phyloP scores from a whole-genome alignment of 2,888 invertebrate species.

The Chaetoderma sp. region DNA sequence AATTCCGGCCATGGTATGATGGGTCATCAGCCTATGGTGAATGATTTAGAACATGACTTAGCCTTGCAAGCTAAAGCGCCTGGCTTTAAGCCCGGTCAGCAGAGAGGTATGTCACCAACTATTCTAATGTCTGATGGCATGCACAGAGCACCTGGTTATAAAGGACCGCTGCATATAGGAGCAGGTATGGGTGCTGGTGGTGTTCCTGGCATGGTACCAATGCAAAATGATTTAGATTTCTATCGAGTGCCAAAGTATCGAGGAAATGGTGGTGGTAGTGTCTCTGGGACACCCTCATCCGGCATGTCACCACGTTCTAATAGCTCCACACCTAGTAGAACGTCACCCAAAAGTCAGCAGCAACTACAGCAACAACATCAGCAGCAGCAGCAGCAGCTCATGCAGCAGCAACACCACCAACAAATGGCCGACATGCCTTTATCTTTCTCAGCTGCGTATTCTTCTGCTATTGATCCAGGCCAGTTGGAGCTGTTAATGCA shows the following conservation, averaged over 20 bases:
- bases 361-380: no score
- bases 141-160: conserved; percentile 91
- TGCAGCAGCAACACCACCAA: no score
- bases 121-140: conserved; percentile 29
- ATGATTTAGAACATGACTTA: conserved; percentile 49
- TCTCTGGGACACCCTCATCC: conserved; percentile 28
- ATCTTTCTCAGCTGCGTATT: conserved; percentile 39
- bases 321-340: conserved; percentile 40
- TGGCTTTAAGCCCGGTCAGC: conserved; percentile 61
- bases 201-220: background rate
- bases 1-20: background rate
- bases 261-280: conserved; percentile 29
- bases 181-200: no score
- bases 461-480: conserved; percentile 26
- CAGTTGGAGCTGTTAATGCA: conserved; percentile 2
- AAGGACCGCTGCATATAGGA: conserved; percentile 75
- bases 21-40: conserved; percentile 34
- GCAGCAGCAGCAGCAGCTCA: no score
- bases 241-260: conserved; percentile 57
- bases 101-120: conserved; percentile 33
- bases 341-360: conserved; percentile 37
- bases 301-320: conserved; percentile 49
- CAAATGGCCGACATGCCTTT: no score
- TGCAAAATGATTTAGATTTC: conserved; percentile 23
- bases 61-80: conserved; percentile 68